Evolutionary conservation across 2,797 vertebrate genomes (phyloP).

Genomic region (Chelidonichthys spinosus): DNA sequence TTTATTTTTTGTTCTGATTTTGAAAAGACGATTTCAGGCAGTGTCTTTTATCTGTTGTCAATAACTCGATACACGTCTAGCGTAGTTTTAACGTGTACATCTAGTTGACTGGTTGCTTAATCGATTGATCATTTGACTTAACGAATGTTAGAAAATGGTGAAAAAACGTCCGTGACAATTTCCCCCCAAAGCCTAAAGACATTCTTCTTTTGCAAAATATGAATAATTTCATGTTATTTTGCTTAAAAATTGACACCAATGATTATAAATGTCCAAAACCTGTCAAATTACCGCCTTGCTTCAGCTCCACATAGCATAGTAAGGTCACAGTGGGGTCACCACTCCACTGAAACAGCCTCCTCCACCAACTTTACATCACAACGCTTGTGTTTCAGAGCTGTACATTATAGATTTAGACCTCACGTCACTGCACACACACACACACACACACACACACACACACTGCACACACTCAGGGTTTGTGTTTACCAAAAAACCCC

Average conservation of each 20-base stretch:
- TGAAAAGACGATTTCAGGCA: not conserved
- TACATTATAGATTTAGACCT: conserved; percentile 53
- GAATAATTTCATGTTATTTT: not conserved
- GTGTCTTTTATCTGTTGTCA: not conserved
- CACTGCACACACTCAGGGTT: conserved; percentile 48
- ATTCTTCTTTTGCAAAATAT: not conserved
- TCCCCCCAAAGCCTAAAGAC: not conserved
- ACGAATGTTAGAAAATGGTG: not conserved
- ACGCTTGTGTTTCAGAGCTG: conserved; percentile 32
- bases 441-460: conserved; percentile 32
- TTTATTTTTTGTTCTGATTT: not conserved
- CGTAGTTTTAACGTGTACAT: not conserved
- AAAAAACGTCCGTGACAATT: not conserved
- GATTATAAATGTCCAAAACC: rapidly evolving
- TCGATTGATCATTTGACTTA: not conserved
- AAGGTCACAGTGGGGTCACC: conserved; percentile 44
- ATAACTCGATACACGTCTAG: too few species aligned
- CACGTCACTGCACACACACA: conserved; percentile 43
- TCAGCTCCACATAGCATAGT: not conserved
- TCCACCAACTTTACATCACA: conserved; percentile 46
- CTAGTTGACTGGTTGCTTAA: not conserved
- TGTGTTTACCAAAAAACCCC: conserved; percentile 70
- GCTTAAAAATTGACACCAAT: not conserved
- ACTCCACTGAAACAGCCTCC: conserved; percentile 32
- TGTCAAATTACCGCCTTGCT: not conserved